Base-by-base conservation (phyloP, 2,888 invertebrate species). In the Stenichneumon culpator region DNA sequence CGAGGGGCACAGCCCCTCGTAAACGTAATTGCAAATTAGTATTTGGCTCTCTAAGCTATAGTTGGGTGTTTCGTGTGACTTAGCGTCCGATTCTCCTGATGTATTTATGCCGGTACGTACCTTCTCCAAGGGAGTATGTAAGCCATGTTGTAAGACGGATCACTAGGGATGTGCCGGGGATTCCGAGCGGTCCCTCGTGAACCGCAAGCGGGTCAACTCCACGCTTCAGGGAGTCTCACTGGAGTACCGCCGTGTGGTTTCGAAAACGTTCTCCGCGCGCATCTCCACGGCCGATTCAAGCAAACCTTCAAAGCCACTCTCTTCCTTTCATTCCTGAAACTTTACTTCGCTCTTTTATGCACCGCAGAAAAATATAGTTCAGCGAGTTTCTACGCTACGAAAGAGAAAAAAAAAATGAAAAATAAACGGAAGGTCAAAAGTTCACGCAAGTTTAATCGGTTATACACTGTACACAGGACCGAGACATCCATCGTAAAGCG, bases 91-190 rank as follows among this genome's bases (percentile, higher is more conserved):
- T 4, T 68, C 68, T 69, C 50, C 6, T 28, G 69, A 25, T 16
- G 28, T 69, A 50, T 69, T 69, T 47, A 69, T 47, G 54, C 72
- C 32, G 2, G 36, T 19, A 11, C 36, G n/a, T 57, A 19, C 19
- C 36, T 72, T 19, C 22, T 36, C 32, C 54, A 60, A 7, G 44
- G 77, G 52, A 54, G 73, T 65, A 70, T 36, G 68, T 79, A 73
- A 85, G 47, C 69, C 75, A 78, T 60, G 79, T 54, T 74, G 79
- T 85, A 84, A 86, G 83, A 82, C 79, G 86, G 73, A 88, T 88
- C 88, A 87, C 70, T 69, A 47, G 57, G 74, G 83, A 86, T 83
- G 74, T 87, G 86, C 78, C 57, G 50, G 69, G 82, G 83, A 88
- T 89, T 87, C 74, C 74, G 14, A 75, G 80, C 68, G 84, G 79